These are phyloP conservation scores for Fragum sueziense DNA, from an alignment of 2,888 invertebrate genomes.

Conservation along the genomic window DNA sequence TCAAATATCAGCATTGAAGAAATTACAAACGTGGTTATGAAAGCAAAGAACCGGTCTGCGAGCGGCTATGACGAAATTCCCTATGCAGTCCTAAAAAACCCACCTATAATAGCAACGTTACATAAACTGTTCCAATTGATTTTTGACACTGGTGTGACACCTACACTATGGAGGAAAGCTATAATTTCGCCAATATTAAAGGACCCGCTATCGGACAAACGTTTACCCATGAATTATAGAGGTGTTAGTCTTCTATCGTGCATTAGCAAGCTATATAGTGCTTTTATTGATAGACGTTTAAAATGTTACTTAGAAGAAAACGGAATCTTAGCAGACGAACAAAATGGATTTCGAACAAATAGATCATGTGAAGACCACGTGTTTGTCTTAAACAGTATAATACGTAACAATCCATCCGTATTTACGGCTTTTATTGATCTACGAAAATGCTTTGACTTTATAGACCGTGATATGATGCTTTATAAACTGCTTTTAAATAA, in stretches of 20 bases:
- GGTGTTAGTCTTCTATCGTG: conserved; percentile 35
- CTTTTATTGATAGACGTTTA: conserved; percentile 32
- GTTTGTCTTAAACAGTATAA: conserved; percentile 33
- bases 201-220: background rate
- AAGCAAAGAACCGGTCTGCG: conserved; percentile 5
- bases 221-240: conserved; percentile 19
- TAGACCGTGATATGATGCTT: conserved; percentile 36
- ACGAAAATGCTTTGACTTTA: conserved; percentile 24
- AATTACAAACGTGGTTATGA: conserved; percentile 16
- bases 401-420: conserved; percentile 13
- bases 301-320: conserved; percentile 23
- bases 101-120: conserved; percentile 12
- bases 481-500: conserved; percentile 38
- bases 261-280: conserved; percentile 43
- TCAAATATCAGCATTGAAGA: conserved; percentile 25
- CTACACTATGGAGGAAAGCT: conserved; percentile 26
- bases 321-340: conserved; percentile 36
- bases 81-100: conserved; percentile 23
- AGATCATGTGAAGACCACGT: conserved; percentile 49
- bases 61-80: conserved; percentile 24
- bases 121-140: conserved; percentile 32
- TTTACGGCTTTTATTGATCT: conserved; percentile 30
- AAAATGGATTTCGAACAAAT: conserved; percentile 40
- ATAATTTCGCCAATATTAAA: conserved; percentile 25
- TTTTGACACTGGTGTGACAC: conserved; percentile 32